A percentile compares a stretch with the other conserved stretches of the same genome.
Evolutionary conservation across 2,113 vertebrate species (phyloP).

Genomic region (Ranitomeya imitator): DNA sequence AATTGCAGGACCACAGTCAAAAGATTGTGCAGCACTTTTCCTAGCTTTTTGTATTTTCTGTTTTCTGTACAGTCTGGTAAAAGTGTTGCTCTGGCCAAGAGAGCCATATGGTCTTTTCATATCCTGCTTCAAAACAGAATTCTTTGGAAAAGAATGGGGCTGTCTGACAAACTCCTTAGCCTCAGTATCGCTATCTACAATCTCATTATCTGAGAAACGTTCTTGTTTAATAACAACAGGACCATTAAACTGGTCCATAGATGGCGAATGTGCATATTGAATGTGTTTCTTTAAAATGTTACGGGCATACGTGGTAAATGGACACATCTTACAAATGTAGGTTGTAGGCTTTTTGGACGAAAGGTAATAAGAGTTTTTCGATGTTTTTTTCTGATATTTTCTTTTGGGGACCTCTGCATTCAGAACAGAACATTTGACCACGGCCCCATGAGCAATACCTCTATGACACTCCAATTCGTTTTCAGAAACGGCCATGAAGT

Average conservation of each 20-base stretch:
- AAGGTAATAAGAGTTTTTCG: slow-evolving; percentile 70
- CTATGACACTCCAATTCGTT: slow-evolving; percentile 82
- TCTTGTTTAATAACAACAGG: slow-evolving; percentile 76
- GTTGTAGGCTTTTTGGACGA: slow-evolving; percentile 73
- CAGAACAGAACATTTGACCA: slow-evolving; percentile 71
- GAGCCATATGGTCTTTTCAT: slow-evolving; percentile 75
- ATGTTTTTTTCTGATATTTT: slow-evolving; percentile 74
- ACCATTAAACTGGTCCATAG: slow-evolving; percentile 71
- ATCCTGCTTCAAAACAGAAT: slow-evolving; percentile 80
- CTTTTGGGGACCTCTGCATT: slow-evolving; percentile 70
- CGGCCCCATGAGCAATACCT: slow-evolving; percentile 76
- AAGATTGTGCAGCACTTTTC: slow-evolving; percentile 76
- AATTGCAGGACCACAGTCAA: slow-evolving; percentile 72
- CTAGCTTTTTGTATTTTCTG: slow-evolving; percentile 82
- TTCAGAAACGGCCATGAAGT: slow-evolving; percentile 82
- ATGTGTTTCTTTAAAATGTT: slow-evolving; percentile 79
- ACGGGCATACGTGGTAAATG: slow-evolving; percentile 77
- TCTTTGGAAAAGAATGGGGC: slow-evolving; percentile 80
- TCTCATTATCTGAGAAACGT: slow-evolving; percentile 69
- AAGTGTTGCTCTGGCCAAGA: slow-evolving; percentile 72
- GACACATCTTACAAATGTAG: slow-evolving; percentile 78
- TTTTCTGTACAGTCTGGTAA: slow-evolving; percentile 82
- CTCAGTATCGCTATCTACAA: slow-evolving; percentile 68
- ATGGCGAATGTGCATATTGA: slow-evolving; percentile 76
- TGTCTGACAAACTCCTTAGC: slow-evolving; percentile 73